Conservation (phyloP, 2,888 invertebrate species). For the Margaritifera margaritifera region DNA sequence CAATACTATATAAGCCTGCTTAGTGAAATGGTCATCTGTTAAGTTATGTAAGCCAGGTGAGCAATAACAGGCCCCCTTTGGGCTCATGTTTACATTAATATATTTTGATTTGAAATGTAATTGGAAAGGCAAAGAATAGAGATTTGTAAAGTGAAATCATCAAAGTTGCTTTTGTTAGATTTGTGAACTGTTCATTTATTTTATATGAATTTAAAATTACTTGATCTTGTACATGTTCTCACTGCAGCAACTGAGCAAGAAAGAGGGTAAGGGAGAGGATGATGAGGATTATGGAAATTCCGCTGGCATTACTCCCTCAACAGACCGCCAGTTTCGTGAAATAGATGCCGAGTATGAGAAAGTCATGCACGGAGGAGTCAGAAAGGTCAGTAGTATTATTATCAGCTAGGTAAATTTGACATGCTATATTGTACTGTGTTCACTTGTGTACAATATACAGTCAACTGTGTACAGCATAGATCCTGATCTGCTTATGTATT, state of each 20-base stretch:
- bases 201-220: too few species aligned
- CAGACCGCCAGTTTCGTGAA: conserved; percentile 96
- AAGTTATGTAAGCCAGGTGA: too few species aligned
- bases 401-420: background rate
- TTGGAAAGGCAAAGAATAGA: too few species aligned
- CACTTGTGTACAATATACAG: background rate
- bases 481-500: background rate
- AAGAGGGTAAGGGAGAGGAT: conserved; percentile 91
- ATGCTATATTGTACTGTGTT: background rate
- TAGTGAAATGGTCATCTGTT: too few species aligned
- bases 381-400: conserved; percentile 15
- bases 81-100: too few species aligned
- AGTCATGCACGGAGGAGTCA: conserved; percentile 83
- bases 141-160: too few species aligned
- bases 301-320: conserved; percentile 93
- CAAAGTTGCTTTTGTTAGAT: too few species aligned
- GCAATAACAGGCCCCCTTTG: too few species aligned
- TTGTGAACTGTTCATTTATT: too few species aligned
- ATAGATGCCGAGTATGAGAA: conserved; percentile 94
- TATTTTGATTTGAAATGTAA: too few species aligned
- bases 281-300: conserved; percentile 75
- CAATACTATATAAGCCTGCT: too few species aligned
- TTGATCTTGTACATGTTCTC: background rate
- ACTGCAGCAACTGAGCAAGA: conserved; percentile 95
- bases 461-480: background rate